These are phyloP conservation scores for Platysteira castanea DNA, from an alignment of 2,113 vertebrate species.

Conservation along the genomic window DNA sequence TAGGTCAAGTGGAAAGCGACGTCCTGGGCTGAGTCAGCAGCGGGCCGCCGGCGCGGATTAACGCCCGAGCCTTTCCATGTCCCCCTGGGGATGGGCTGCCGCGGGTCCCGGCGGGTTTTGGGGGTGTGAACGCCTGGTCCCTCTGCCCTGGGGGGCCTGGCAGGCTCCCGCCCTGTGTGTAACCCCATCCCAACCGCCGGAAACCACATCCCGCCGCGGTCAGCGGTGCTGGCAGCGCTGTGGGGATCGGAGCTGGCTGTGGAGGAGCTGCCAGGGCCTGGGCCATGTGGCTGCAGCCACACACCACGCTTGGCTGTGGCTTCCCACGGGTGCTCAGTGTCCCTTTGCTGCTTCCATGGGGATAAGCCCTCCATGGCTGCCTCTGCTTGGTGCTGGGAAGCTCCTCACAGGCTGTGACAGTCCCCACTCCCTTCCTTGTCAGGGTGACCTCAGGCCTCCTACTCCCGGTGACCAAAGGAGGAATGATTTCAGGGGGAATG, in stretches of 20 bases:
- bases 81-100: background rate
- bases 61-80: background rate
- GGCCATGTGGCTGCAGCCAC: background rate
- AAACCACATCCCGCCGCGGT: background rate
- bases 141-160: background rate
- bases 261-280: background rate
- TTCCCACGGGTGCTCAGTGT: background rate
- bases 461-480: background rate
- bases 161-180: background rate
- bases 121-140: background rate
- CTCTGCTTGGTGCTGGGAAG: background rate
- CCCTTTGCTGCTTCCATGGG: accelerated
- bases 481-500: background rate
- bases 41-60: background rate
- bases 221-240: background rate
- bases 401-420: background rate
- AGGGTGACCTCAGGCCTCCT: background rate
- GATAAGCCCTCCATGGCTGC: background rate
- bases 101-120: background rate
- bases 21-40: slow-evolving; percentile 56
- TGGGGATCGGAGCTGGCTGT: background rate
- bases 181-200: background rate
- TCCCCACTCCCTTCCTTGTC: background rate
- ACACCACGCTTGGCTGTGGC: background rate
- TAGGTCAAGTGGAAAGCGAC: slow-evolving; percentile 54